Evolutionary conservation across 2,113 vertebrate species (phyloP).

Genomic region (Sus scrofa): T2T-Sscrofa CM000814.6:142648001-142648500

Average conservation of each 20-base stretch:
- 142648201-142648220: background rate
- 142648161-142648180: too few species aligned
- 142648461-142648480: accelerated
- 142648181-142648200: too few species aligned
- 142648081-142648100: too few species aligned
- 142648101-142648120: too few species aligned
- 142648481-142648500: background rate
- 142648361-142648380: background rate
- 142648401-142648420: background rate
- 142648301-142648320: background rate
- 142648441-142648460: background rate
- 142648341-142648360: background rate
- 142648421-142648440: background rate
- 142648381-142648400: background rate
- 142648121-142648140: too few species aligned
- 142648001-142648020: background rate
- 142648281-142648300: background rate
- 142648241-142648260: too few species aligned
- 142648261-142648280: accelerated
- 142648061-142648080: too few species aligned
- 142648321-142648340: too few species aligned
- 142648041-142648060: too few species aligned
- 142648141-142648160: too few species aligned
- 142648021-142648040: background rate
- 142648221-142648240: background rate